Conservation (phyloP, 2,113 vertebrate species). For the Eudorcas thomsonii region DNA sequence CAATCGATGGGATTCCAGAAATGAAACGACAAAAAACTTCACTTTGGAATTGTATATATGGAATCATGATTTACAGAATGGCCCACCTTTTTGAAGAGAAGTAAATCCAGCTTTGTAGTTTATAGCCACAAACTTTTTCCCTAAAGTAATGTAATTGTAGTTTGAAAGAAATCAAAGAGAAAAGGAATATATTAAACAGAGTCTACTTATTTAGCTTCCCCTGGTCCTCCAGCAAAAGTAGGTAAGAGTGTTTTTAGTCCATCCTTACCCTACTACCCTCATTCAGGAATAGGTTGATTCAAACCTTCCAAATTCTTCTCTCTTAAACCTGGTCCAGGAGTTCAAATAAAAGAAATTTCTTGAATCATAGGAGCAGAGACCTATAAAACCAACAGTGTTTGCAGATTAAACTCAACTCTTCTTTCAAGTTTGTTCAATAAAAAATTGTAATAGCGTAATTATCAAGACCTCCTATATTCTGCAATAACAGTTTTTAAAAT, state of each 20-base stretch:
- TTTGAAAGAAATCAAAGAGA: conserved; percentile 69
- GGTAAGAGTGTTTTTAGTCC: neutral
- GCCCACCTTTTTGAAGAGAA: conserved; percentile 63
- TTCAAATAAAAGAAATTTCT: neutral
- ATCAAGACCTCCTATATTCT: neutral
- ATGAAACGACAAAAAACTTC: conserved; percentile 73
- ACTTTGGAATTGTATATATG: conserved; percentile 72
- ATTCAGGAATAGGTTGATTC: neutral
- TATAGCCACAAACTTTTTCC: conserved; percentile 51
- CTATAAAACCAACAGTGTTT: neutral
- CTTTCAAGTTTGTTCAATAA: neutral
- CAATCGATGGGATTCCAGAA: conserved; percentile 63
- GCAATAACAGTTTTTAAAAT: neutral
- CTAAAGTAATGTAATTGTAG: conserved; percentile 70
- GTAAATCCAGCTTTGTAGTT: conserved; percentile 42
- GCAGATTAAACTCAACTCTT: neutral
- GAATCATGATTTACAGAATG: conserved; percentile 66
- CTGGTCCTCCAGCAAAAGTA: neutral
- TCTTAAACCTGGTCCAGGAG: neutral
- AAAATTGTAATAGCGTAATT: neutral
- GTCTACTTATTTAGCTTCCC: neutral
- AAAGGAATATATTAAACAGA: conserved; percentile 62
- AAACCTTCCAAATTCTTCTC: neutral
- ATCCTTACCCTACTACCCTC: rapidly evolving
- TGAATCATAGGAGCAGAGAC: neutral